A percentile compares a stretch with the other conserved stretches of the same genome.
Evolutionary conservation across 1,140 invertebrate genomes (phyloP).

Genomic region (Wiebesia pumilae): DNA sequence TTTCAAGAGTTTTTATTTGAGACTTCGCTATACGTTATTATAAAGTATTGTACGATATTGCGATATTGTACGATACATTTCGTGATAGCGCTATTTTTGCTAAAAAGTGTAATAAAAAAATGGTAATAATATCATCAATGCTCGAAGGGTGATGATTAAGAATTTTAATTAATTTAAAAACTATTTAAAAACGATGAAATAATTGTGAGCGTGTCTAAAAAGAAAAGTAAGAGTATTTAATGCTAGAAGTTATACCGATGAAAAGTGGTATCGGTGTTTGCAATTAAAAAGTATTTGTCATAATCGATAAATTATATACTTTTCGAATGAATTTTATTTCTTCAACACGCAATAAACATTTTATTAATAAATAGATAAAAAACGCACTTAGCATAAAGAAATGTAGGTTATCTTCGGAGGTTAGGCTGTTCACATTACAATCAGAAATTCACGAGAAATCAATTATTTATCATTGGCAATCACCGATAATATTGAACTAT

Average conservation of each 20-base stretch:
- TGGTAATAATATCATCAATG: neutral
- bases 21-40: neutral
- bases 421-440: neutral
- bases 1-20: neutral
- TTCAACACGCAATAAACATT: neutral
- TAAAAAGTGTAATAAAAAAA: neutral
- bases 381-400: neutral
- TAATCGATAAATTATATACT: conserved; percentile 13
- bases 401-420: neutral
- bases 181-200: neutral
- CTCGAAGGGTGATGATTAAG: neutral
- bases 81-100: neutral
- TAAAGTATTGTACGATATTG: too few relatives aligned
- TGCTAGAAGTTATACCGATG: neutral
- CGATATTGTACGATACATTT: neutral
- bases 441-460: neutral
- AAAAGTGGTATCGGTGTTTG: neutral
- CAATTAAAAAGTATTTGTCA: conserved; percentile 15
- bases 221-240: neutral
- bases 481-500: neutral
- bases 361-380: conserved; percentile 16
- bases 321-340: neutral
- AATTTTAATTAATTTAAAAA: neutral
- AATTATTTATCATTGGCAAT: neutral
- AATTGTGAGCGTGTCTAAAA: neutral